Evolutionary conservation across 2,888 invertebrate genomes (phyloP), one percentile per base, ranked within the genome.

Genomic region (Desoria tigrina): DNA sequence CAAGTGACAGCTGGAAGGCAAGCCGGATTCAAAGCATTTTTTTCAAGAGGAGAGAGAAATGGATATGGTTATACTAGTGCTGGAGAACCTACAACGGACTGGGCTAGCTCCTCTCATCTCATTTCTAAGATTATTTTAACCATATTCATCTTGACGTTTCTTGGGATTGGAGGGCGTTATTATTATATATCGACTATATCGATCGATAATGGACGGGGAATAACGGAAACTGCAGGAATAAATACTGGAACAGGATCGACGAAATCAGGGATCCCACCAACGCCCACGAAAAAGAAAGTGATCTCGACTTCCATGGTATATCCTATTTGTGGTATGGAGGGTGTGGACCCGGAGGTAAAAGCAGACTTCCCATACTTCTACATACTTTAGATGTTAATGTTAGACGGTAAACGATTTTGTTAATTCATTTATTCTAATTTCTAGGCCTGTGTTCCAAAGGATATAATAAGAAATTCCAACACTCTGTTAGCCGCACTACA

Each of bases 301-400:
- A 39, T 21, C 1, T 32, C 53, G 4, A 49, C 58, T n/a, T 39
- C 24, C 9, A 63, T 67, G 67, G 32, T 58, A 23, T 71, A 65
- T 64, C 70, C 72, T 0, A 65, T 74, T 55, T 74, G 74, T 67
- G 71, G 71, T 24, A 42, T 65, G 23, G 61, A 63, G 45, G 73
- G 67, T 26, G 53, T 71, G 26, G 71, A 68, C 50, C 49, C 63
- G 18, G 28, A 63, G 42, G 72, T 73, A 65, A 59, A 50, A n/a
- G n/a, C n/a, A n/a, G n/a, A n/a, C n/a, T n/a, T n/a, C n/a, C n/a
- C n/a, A n/a, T n/a, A 32, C 32, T 32, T 32, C 11, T 32, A 32
- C n/a, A n/a, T n/a, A n/a, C n/a, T n/a, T n/a, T n/a, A n/a, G n/a
- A n/a, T n/a, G 32, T 32, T 32, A 32, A 45, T 45, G 6, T 45